phyloP scores from a whole-genome alignment of 30 jellyfish, hydroid and myxozoan species.

The Rhopilema esculentum region DNA sequence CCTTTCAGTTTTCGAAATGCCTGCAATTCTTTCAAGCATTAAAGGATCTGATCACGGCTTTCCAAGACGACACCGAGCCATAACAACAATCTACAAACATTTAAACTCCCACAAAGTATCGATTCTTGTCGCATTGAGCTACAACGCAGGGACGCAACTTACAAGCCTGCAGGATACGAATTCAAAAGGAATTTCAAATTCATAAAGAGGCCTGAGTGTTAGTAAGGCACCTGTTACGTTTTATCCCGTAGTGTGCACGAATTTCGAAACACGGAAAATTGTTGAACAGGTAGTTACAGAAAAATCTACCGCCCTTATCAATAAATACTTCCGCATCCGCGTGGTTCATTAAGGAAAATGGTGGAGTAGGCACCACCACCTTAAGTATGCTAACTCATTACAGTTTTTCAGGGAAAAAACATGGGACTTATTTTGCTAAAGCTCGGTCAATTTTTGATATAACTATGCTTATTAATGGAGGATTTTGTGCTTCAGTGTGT shows the following conservation, averaged over 20 bases:
- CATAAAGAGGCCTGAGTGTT: background rate
- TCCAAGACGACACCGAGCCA: background rate
- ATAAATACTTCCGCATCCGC: too few relatives aligned
- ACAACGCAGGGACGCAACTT: background rate
- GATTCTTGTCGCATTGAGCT: background rate
- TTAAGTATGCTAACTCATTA: too few relatives aligned
- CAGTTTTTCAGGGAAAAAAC: too few relatives aligned
- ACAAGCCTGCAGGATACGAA: background rate
- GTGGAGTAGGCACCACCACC: too few relatives aligned
- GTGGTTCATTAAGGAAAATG: too few relatives aligned
- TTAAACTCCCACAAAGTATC: background rate
- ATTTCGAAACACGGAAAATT: background rate
- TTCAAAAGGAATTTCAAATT: background rate
- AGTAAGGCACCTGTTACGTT: background rate
- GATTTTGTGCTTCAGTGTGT: too few relatives aligned
- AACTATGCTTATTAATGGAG: too few relatives aligned
- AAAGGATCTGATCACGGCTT: too few relatives aligned
- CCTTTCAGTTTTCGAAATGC: background rate
- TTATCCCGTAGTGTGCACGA: background rate
- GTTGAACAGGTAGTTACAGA: too few relatives aligned
- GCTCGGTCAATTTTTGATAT: too few relatives aligned
- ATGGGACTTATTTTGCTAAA: too few relatives aligned
- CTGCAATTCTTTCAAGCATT: background rate
- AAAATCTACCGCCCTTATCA: too few relatives aligned
- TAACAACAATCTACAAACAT: background rate